These are phyloP conservation scores for Pachypeltis micranthus DNA, from an alignment of 1,140 invertebrate species.

Conservation along the genomic window DNA sequence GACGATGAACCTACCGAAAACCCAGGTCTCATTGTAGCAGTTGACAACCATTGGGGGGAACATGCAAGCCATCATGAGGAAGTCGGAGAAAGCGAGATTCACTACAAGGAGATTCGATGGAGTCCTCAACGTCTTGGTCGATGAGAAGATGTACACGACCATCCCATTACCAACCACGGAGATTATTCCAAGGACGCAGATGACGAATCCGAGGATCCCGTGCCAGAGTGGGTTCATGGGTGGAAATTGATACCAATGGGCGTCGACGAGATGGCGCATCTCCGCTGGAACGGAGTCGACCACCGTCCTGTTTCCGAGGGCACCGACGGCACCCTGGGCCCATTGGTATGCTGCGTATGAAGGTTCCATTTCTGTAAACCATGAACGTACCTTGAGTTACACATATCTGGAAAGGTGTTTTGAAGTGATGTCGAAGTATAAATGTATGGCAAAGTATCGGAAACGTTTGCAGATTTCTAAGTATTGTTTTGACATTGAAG, in stretches of 20 bases:
- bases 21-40: slow-evolving; percentile 78
- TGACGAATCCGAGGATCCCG: slow-evolving; percentile 59
- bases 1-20: slow-evolving; percentile 52
- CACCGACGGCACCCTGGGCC: slow-evolving; percentile 1
- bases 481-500: too few relatives aligned
- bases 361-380: slow-evolving; percentile 11
- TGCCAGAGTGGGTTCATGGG: slow-evolving; percentile 73
- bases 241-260: slow-evolving; percentile 62
- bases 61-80: slow-evolving; percentile 76
- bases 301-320: slow-evolving; percentile 47
- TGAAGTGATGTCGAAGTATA: too few relatives aligned
- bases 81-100: slow-evolving; percentile 78
- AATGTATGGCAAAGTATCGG: too few relatives aligned
- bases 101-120: slow-evolving; percentile 74
- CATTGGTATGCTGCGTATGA: slow-evolving; percentile 15
- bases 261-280: slow-evolving; percentile 58
- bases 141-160: slow-evolving; percentile 73
- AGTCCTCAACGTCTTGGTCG: slow-evolving; percentile 61
- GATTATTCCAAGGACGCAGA: slow-evolving; percentile 55
- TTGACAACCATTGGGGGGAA: slow-evolving; percentile 74
- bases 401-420: too few relatives aligned
- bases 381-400: too few relatives aligned
- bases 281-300: slow-evolving; percentile 59
- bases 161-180: slow-evolving; percentile 68
- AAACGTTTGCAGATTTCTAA: too few relatives aligned